A percentile compares a stretch with the other conserved stretches of the same genome.
These are phyloP conservation scores for Drosophila sechellia DNA, from an alignment of 1,140 invertebrate species.

Conservation along the genomic window DNA sequence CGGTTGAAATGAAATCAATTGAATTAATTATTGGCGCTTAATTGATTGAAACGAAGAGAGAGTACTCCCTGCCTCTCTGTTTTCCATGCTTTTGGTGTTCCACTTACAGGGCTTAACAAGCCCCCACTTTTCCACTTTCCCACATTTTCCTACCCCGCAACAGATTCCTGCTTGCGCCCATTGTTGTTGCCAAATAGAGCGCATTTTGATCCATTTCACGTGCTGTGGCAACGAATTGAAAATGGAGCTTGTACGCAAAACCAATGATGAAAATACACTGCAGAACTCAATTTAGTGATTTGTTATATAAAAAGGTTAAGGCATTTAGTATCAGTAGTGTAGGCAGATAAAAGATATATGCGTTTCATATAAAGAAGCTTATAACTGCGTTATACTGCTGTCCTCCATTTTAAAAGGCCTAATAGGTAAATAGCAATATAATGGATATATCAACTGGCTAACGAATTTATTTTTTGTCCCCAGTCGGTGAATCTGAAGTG, in stretches of 20 bases:
- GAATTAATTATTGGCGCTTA: slow-evolving; percentile 83
- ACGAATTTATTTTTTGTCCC: background rate
- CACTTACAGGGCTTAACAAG: slow-evolving; percentile 41
- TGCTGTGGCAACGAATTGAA: slow-evolving; percentile 58
- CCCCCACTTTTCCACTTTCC: slow-evolving; percentile 18
- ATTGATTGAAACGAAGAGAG: slow-evolving; percentile 80
- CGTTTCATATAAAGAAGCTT: too few relatives aligned
- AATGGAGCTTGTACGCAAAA: background rate
- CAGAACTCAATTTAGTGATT: background rate
- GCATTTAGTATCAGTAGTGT: too few relatives aligned
- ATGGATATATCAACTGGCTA: background rate
- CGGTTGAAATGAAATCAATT: slow-evolving; percentile 78
- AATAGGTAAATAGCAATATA: too few relatives aligned
- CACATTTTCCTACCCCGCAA: background rate
- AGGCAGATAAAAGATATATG: too few relatives aligned
- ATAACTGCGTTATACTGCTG: too few relatives aligned
- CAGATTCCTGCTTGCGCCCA: slow-evolving; percentile 12
- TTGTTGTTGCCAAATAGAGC: slow-evolving; percentile 81
- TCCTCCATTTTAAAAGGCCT: too few relatives aligned
- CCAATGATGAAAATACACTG: background rate
- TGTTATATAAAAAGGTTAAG: background rate
- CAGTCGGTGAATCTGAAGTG: background rate
- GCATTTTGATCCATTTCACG: slow-evolving; percentile 78
- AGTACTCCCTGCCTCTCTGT: slow-evolving; percentile 7
- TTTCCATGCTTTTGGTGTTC: slow-evolving; percentile 2